These are phyloP conservation scores for Halichoeres trimaculatus DNA, from an alignment of 2,113 vertebrate species.

Conservation along the genomic window DNA sequence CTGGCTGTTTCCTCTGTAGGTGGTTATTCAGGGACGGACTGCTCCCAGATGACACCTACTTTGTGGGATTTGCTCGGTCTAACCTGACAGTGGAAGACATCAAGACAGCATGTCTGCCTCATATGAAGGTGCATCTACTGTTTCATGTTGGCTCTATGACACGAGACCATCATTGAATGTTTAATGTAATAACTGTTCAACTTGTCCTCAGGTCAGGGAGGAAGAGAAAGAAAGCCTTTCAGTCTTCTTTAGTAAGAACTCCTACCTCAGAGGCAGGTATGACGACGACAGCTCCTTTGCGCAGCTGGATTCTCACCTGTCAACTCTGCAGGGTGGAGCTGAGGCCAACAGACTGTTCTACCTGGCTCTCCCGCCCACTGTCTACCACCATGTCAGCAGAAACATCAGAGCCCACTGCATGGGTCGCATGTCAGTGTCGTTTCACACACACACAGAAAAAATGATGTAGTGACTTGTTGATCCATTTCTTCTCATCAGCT, in stretches of 20 bases:
- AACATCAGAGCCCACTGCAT: slow-evolving; percentile 82
- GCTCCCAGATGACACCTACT: slow-evolving; percentile 86
- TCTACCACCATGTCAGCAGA: slow-evolving; percentile 69
- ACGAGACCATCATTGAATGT: background rate
- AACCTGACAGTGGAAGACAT: slow-evolving; percentile 85
- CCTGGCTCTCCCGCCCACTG: slow-evolving; percentile 80
- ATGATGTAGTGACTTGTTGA: background rate
- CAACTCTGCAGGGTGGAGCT: slow-evolving; percentile 64
- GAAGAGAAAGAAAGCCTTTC: slow-evolving; percentile 61
- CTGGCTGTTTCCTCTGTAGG: slow-evolving; percentile 73
- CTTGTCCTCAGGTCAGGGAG: slow-evolving; percentile 56
- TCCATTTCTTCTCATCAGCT: slow-evolving; percentile 8
- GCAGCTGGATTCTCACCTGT: slow-evolving; percentile 71
- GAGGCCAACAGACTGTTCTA: slow-evolving; percentile 89
- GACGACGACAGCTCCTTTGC: slow-evolving; percentile 66
- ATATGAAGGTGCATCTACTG: slow-evolving; percentile 81
- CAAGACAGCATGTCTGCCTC: slow-evolving; percentile 84
- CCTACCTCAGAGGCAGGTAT: slow-evolving; percentile 73
- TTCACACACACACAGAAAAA: background rate
- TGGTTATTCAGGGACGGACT: slow-evolving; percentile 91
- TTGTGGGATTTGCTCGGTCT: slow-evolving; percentile 91
- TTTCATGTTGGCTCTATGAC: background rate
- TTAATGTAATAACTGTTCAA: background rate
- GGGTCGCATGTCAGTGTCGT: slow-evolving; percentile 81
- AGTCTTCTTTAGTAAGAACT: slow-evolving; percentile 75